phyloP scores from a whole-genome alignment of 2,888 invertebrate species.

The Galerucella nymphaeae region DNA sequence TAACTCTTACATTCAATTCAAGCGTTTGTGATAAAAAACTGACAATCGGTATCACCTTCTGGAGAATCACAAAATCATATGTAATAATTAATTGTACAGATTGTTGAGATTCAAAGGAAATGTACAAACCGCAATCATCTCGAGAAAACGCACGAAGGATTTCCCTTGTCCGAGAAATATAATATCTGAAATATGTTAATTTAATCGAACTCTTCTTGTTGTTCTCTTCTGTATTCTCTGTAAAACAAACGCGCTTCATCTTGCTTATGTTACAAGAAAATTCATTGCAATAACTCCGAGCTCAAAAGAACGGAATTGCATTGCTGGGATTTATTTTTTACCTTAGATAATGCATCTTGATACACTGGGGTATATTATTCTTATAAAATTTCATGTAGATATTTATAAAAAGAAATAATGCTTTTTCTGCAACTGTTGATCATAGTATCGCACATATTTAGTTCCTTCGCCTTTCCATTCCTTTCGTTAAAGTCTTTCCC shows the following conservation, averaged over 20 bases:
- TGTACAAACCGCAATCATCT: slow-evolving; percentile 26
- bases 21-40: too few relatives aligned
- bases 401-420: too few relatives aligned
- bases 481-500: too few relatives aligned
- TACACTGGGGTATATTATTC: too few relatives aligned
- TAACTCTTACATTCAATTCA: too few relatives aligned
- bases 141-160: slow-evolving; percentile 20
- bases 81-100: slow-evolving; percentile 14
- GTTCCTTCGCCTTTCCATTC: too few relatives aligned
- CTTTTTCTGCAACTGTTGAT: too few relatives aligned
- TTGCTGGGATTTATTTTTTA: neutral
- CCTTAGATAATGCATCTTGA: neutral
- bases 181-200: slow-evolving; percentile 29
- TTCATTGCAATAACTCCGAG: neutral
- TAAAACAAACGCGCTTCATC: slow-evolving; percentile 21
- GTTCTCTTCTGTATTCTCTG: slow-evolving; percentile 1
- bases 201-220: slow-evolving; percentile 22
- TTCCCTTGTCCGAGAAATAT: slow-evolving; percentile 18
- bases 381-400: too few relatives aligned
- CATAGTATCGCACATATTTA: too few relatives aligned
- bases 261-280: slow-evolving; percentile 21
- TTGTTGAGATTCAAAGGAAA: slow-evolving; percentile 24
- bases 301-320: neutral
- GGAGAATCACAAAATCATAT: neutral
- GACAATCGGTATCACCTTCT: neutral